Conservation (phyloP, 23 tunicate genomes). For the Ascidia mentula region DNA sequence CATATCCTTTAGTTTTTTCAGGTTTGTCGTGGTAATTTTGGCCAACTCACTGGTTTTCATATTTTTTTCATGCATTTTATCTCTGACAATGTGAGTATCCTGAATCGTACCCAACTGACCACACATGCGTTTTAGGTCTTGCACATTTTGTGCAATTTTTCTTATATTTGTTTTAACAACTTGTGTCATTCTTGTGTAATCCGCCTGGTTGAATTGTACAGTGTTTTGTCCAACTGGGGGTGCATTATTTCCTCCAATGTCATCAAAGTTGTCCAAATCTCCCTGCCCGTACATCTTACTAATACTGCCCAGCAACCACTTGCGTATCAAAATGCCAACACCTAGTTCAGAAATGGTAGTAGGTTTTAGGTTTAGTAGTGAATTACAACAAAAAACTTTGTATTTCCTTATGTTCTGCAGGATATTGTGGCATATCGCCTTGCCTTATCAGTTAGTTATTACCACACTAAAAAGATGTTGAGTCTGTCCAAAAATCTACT, state of each 20-base stretch:
- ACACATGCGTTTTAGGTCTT: background rate
- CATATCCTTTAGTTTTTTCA: background rate
- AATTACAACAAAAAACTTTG: too few species aligned
- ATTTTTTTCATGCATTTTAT: background rate
- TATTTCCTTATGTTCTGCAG: too few species aligned
- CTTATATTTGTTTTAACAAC: background rate
- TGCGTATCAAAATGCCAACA: too few species aligned
- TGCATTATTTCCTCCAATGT: background rate
- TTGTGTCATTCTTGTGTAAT: background rate
- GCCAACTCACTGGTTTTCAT: background rate
- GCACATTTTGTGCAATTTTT: conserved; percentile 2
- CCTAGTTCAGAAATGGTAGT: too few species aligned
- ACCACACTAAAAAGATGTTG: too few species aligned
- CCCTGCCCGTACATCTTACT: background rate
- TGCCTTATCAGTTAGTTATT: too few species aligned
- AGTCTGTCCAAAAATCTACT: too few species aligned
- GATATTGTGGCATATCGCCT: too few species aligned
- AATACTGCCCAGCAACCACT: too few species aligned
- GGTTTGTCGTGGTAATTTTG: background rate
- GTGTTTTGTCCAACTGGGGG: background rate
- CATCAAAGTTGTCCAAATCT: background rate
- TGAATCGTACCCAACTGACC: background rate
- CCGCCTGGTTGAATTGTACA: background rate
- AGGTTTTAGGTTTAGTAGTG: too few species aligned
- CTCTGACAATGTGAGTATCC: background rate